These are phyloP conservation scores for Myotis pilosus DNA, from an alignment of 2,797 vertebrate genomes.

Conservation along the genomic window DNA sequence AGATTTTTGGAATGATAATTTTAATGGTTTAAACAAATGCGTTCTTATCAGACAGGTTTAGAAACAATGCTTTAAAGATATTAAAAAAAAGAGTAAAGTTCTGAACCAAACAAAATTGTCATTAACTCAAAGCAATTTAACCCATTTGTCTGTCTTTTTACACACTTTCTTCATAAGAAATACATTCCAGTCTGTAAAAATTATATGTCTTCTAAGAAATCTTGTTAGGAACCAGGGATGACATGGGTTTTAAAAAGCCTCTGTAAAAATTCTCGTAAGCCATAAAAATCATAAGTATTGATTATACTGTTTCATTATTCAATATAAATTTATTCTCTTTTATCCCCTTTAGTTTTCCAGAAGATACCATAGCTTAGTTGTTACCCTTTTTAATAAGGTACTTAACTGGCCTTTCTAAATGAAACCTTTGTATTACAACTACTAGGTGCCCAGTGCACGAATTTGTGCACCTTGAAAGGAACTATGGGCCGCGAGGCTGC, in stretches of 20 bases:
- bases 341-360: background rate
- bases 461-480: too few species aligned
- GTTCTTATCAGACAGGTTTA: background rate
- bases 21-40: conserved; percentile 16
- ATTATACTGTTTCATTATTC: background rate
- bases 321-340: background rate
- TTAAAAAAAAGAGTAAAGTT: background rate
- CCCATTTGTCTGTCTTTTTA: background rate
- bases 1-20: background rate
- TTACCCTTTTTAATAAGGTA: background rate
- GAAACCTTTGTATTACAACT: background rate
- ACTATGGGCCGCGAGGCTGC: too few species aligned
- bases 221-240: background rate
- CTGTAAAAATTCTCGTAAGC: background rate
- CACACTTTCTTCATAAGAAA: background rate
- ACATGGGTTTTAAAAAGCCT: background rate
- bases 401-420: background rate
- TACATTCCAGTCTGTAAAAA: background rate
- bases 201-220: background rate
- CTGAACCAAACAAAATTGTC: background rate
- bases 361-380: background rate
- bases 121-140: background rate
- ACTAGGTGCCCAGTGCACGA: background rate
- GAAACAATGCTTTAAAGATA: background rate
- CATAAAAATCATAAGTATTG: conserved; percentile 11